Evolutionary conservation across 2,888 invertebrate species (phyloP), one percentile per base, ranked within the genome.

Genomic region (Blera fallax): DNA sequence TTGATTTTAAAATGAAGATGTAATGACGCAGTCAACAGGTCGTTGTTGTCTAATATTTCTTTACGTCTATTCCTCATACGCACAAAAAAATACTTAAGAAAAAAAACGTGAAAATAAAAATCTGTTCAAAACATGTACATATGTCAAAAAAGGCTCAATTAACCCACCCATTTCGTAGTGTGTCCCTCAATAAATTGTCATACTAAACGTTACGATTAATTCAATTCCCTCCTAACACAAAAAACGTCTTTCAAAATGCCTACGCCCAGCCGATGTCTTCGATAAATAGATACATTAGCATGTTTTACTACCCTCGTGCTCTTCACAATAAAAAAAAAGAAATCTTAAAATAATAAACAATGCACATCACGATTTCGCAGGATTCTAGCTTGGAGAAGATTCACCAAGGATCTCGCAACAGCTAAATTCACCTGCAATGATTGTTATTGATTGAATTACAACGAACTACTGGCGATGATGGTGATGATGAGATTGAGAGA

Each of bases 371-470:
- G 84, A 80, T 80, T 52, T 84, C 40, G 56, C 54, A 34, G 37
- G 48, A 48, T 56, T 50, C 52, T 48, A 64, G 40, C 67, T 54
- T 50, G 32, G 3, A 64, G 45, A 10, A 69, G 54, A 62, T 37
- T 37, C 45, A 34, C 37, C 34, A 29, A 10, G 54, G 10, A 60
- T 54, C 54, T 60, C 34, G 67, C 69, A 40, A 6, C 4, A 27
- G 29, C 16, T 21, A 21, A 27, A 56, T 40, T 54, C 65, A 84
- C 74, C 74, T 84, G 69, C 80, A 76, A 65, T 84, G 84, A 84
- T 84, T 84, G 84, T 84, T 84, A 84, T 84, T 84, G 84, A 84
- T 84, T 84, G 84, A 84, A 84, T 84, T 80, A 84, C 69, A 58
- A 29, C 43, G 56, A 50, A 73, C 45, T 40, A 52, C 40, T 54